Evolutionary conservation across 64 coral and sea anemone genomes (phyloP), one percentile per base, ranked within the genome.

Genomic region (Trachythela sp.): DNA sequence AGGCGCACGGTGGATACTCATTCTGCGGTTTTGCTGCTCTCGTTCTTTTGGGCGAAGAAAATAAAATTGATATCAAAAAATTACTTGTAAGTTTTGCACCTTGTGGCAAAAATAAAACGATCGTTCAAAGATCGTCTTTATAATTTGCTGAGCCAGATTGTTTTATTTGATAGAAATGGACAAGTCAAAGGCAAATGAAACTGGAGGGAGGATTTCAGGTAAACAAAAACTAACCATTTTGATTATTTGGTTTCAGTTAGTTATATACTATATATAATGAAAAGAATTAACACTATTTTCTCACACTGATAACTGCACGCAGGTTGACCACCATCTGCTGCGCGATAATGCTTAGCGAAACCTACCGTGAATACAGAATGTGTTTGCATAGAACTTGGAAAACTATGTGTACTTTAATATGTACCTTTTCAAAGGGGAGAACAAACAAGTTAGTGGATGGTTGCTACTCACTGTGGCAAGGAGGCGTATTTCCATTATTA

Each of bases 391-490:
- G n/a, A n/a, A n/a, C n/a, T n/a, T n/a, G n/a, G n/a, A n/a, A n/a
- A n/a, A n/a, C n/a, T n/a, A n/a, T n/a, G n/a, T n/a, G n/a, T n/a
- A n/a, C n/a, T n/a, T n/a, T n/a, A n/a, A n/a, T n/a, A 2, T 80
- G 37, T 80, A 39, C 13, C 0, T 80, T 35, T 80, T 80, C n/a
- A 38, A 33, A 80, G 83, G 96, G 96, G 17, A 90, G 96, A 39
- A 99, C 96, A 84, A 99, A 99, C 85, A 99, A 99, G 48, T 84
- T 99, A 31, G 96, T 99, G 54, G 96, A 99, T 91, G 96, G 96
- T n/a, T 99, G 96, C 84, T 99, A 99, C 84, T 99, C 96, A 8
- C 94, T 94, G 58, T 99, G 96, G 96, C 96, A 94, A 84, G 96
- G 96, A 75, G 96, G 96, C 26, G 51, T 99, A 40, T 99, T 99